Conservation (phyloP, 2,113 vertebrate species). For the Anguilla rostrata region DNA sequence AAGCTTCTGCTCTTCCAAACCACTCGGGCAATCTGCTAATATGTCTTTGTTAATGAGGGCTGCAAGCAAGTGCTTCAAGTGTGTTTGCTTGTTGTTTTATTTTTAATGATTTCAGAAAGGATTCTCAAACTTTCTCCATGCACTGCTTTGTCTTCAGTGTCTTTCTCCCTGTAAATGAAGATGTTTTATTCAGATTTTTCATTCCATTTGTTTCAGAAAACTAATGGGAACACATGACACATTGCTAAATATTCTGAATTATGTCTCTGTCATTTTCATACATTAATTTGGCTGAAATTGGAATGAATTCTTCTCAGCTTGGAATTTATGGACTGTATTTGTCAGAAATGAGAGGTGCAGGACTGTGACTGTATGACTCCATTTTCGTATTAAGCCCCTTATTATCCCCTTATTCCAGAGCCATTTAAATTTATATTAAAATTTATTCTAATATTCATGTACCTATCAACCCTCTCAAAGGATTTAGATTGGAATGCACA, state of each 20-base stretch:
- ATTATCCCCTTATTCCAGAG: background rate
- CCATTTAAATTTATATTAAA: background rate
- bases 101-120: background rate
- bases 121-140: background rate
- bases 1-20: conserved; percentile 30
- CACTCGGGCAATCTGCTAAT: conserved; percentile 39
- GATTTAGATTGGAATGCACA: background rate
- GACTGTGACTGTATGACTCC: background rate
- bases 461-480: background rate
- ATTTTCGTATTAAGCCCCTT: background rate
- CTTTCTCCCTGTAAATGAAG: background rate
- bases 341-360: background rate
- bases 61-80: conserved; percentile 38
- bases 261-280: background rate
- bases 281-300: background rate
- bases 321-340: background rate
- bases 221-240: background rate
- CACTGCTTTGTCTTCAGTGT: background rate
- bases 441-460: background rate
- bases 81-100: conserved; percentile 8
- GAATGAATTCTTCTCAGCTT: background rate
- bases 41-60: conserved; percentile 39
- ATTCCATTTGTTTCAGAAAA: background rate
- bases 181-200: background rate
- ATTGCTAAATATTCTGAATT: background rate